These are phyloP conservation scores for Aphidius ervi DNA, from an alignment of 1,140 invertebrate species.

Conservation along the genomic window DNA sequence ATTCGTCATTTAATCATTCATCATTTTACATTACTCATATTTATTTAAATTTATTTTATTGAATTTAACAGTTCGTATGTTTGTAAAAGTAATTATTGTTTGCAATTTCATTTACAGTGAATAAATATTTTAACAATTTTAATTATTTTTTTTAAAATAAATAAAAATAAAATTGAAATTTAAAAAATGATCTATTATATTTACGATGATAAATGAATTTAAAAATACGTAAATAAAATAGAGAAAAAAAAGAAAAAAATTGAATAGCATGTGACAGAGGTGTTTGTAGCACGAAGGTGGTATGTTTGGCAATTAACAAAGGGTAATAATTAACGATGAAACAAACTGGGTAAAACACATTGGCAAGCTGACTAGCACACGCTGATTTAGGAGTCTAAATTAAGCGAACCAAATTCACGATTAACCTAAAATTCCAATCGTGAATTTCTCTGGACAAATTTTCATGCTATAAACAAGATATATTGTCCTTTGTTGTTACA, in stretches of 20 bases:
- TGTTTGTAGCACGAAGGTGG: not conserved
- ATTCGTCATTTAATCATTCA: too few relatives aligned
- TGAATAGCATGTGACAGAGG: conserved; percentile 3
- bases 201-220: not conserved
- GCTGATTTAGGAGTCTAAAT: conserved; percentile 15
- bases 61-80: too few relatives aligned
- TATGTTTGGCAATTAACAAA: conserved; percentile 19
- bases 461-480: not conserved
- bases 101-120: too few relatives aligned
- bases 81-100: too few relatives aligned
- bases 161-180: too few relatives aligned
- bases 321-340: conserved; percentile 13
- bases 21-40: too few relatives aligned
- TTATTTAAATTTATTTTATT: too few relatives aligned
- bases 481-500: not conserved
- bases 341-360: not conserved
- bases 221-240: not conserved
- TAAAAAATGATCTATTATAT: not conserved
- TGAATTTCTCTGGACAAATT: too few relatives aligned
- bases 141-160: too few relatives aligned
- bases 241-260: not conserved
- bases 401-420: conserved; percentile 5
- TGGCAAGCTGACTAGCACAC: conserved; percentile 2
- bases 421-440: conserved; percentile 3
- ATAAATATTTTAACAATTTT: too few relatives aligned